Evolutionary conservation across 2,888 invertebrate genomes (phyloP), one percentile per base, ranked within the genome.

Genomic region (Lysandra coridon): DNA sequence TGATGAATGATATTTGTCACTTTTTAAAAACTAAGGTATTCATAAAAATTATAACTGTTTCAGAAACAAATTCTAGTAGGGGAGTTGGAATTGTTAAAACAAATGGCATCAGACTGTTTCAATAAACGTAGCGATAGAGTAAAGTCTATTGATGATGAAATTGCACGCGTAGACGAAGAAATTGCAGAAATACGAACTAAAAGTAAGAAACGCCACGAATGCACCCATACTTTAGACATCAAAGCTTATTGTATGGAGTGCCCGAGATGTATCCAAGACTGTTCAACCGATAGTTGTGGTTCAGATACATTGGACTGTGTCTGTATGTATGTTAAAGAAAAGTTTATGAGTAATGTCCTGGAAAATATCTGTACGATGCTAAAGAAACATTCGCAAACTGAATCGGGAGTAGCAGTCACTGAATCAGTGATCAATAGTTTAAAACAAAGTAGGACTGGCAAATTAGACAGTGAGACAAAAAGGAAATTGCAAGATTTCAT

Each of bases 291-390:
- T 37, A 84, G 87, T 49, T 94, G 93, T 75, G 81, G 7, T 7
- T 79, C 80, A 0, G 90, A 92, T 81, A 83, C 83, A n/a, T 78
- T 84, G 82, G 90, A 89, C 77, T 94, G 94, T 81, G 87, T 93
- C 1, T 94, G 94, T 80, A 88, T 87, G 85, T 84, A 80, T 40
- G 86, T 91, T 0, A 94, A 94, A 82, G 85, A 88, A 17, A 92
- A 88, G 80, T 92, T 94, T 79, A 82, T 94, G 33, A 90, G 91
- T 80, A 94, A 94, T 81, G 90, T 94, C 0, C 92, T 94, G 4
- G 74, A 79, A 62, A 75, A 74, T 60, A 79, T 79, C 74, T 74
- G 53, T n/a, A 75, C 62, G 14, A 44, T 60, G 4, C 30, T 79
- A 30, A 60, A 79, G 40, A 60, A 60, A 60, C 74, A 75, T 40